Evolutionary conservation across 1,140 invertebrate genomes (phyloP).

Genomic region (Trialeurodes vaporariorum): DNA sequence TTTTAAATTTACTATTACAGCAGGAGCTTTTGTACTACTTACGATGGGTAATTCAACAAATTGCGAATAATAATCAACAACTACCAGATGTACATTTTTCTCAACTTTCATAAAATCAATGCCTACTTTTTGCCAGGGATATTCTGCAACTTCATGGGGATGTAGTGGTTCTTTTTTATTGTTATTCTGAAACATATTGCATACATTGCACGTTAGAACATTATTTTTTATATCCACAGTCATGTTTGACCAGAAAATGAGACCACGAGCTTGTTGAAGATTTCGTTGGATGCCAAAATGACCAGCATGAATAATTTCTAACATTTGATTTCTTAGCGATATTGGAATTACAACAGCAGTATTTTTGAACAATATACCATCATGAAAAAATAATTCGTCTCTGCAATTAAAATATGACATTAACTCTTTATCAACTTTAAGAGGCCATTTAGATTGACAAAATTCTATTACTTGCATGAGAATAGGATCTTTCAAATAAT

Average conservation of each 20-base stretch:
- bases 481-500: slow-evolving; percentile 24
- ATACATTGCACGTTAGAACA: no score
- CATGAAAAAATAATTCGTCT: slow-evolving; percentile 15
- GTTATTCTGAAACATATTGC: slow-evolving; percentile 19
- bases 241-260: no score
- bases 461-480: slow-evolving; percentile 16
- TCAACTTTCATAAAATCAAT: no score
- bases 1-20: no score
- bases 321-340: slow-evolving; percentile 19
- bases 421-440: slow-evolving; percentile 8
- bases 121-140: no score
- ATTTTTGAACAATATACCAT: slow-evolving; percentile 28
- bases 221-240: no score
- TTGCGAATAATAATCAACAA: no score
- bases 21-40: neutral
- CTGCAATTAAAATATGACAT: slow-evolving; percentile 13
- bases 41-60: slow-evolving; percentile 13
- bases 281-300: neutral
- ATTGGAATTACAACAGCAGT: slow-evolving; percentile 31
- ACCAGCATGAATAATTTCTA: neutral
- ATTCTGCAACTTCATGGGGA: no score
- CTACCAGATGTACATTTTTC: no score
- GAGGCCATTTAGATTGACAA: slow-evolving; percentile 22
- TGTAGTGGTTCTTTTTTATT: slow-evolving; percentile 13
- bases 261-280: no score